Conservation (phyloP, 1,140 invertebrate species). For the Periplaneta americana region DNA sequence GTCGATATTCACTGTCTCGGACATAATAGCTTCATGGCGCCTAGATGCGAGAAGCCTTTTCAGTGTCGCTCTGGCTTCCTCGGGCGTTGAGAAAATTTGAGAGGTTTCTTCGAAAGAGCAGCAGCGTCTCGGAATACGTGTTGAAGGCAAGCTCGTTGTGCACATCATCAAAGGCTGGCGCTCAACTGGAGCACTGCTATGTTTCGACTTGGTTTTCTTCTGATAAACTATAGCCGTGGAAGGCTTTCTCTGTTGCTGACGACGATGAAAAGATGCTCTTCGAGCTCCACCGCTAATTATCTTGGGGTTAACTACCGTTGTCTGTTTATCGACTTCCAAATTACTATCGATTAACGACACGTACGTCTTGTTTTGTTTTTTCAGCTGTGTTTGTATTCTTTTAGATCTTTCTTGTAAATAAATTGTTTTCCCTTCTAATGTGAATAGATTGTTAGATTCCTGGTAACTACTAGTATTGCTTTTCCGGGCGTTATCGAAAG, state of each 20-base stretch:
- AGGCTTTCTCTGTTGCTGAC: background rate
- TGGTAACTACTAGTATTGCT: background rate
- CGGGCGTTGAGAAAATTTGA: background rate
- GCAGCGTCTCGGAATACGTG: no score
- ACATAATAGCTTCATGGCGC: background rate
- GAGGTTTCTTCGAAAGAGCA: background rate
- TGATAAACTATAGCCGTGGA: background rate
- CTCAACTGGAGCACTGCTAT: background rate
- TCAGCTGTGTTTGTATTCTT: background rate
- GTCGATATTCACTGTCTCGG: background rate
- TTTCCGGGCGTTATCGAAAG: no score
- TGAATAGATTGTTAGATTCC: background rate
- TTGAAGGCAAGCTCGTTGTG: background rate
- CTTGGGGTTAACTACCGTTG: background rate
- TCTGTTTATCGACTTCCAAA: background rate
- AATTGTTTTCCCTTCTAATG: background rate
- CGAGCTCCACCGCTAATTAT: background rate
- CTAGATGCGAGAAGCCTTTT: background rate
- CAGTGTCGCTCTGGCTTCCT: background rate
- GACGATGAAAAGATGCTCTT: background rate
- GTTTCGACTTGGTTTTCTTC: background rate
- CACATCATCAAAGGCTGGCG: background rate
- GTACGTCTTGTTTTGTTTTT: background rate
- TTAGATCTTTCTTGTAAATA: background rate
- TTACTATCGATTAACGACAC: background rate